Conservation (phyloP, 2,797 vertebrate species). For the Danio choprae region DNA sequence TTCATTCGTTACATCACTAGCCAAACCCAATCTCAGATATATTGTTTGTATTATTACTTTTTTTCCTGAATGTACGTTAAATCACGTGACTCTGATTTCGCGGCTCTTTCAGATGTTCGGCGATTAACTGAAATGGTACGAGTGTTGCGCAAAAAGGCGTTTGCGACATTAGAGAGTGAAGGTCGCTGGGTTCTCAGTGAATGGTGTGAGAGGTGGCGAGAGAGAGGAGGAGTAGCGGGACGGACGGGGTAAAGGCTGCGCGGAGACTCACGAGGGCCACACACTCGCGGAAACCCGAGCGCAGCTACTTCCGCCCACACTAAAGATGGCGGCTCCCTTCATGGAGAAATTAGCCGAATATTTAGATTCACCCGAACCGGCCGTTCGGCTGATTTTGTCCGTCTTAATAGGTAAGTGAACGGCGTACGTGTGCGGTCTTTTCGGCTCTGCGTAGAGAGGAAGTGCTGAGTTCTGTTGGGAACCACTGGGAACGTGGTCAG, state of each 20-base stretch:
- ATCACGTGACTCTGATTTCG: neutral
- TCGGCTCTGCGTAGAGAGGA: neutral
- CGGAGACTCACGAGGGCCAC: conserved; percentile 28
- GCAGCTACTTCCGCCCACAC: conserved; percentile 79
- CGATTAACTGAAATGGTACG: neutral
- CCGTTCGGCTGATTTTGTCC: conserved; percentile 90
- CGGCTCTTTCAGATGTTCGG: neutral
- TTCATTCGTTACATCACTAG: neutral
- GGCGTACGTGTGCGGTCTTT: neutral
- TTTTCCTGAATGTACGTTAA: neutral
- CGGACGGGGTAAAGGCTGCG: conserved; percentile 43
- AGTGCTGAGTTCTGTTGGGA: neutral
- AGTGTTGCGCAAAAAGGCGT: conserved; percentile 4
- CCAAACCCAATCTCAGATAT: neutral
- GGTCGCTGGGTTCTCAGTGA: neutral
- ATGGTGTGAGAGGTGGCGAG: conserved; percentile 15
- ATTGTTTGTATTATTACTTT: neutral
- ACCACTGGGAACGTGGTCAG: neutral
- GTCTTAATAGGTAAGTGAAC: conserved; percentile 88
- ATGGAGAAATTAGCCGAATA: conserved; percentile 83
- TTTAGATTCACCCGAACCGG: conserved; percentile 91
- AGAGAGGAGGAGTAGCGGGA: conserved; percentile 58
- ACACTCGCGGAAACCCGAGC: conserved; percentile 64
- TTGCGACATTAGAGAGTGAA: neutral
- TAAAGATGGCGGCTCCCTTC: conserved; percentile 87